These are phyloP conservation scores for Rhynchonycteris naso DNA, from an alignment of 2,797 vertebrate species.

Conservation along the genomic window DNA sequence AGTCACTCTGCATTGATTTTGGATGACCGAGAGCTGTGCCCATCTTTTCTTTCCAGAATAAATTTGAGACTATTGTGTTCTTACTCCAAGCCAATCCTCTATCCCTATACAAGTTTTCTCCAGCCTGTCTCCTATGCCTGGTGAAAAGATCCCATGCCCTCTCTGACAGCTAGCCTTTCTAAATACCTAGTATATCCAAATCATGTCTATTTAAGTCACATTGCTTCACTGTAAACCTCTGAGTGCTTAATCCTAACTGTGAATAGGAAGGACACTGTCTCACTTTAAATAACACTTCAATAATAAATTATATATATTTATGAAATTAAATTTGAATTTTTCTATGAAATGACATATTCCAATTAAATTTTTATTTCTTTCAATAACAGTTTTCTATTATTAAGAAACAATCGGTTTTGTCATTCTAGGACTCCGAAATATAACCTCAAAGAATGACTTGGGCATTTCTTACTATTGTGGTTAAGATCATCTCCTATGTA, in stretches of 20 bases:
- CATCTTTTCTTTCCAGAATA: neutral
- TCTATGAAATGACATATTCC: conserved; percentile 37
- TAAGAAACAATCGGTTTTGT: neutral
- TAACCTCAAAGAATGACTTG: neutral
- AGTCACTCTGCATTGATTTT: neutral
- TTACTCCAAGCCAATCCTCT: neutral
- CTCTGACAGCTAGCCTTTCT: neutral
- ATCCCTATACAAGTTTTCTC: neutral
- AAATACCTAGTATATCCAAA: neutral
- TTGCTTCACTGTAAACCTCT: neutral
- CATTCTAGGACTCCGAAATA: conserved; percentile 19
- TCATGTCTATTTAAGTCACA: neutral
- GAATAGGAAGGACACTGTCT: neutral
- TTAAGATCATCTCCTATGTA: neutral
- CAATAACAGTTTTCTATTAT: too few relatives aligned
- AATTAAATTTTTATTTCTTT: neutral
- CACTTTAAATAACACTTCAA: neutral
- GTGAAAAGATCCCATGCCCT: neutral
- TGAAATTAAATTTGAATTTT: conserved; percentile 39
- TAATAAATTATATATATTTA: conserved; percentile 5
- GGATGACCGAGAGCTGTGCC: neutral
- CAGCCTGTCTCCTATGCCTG: neutral
- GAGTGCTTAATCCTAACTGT: neutral
- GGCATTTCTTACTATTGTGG: neutral
- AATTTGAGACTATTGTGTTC: neutral